Base-by-base conservation (phyloP, 1,140 invertebrate genomes). In the Platyscapa corneri region DNA sequence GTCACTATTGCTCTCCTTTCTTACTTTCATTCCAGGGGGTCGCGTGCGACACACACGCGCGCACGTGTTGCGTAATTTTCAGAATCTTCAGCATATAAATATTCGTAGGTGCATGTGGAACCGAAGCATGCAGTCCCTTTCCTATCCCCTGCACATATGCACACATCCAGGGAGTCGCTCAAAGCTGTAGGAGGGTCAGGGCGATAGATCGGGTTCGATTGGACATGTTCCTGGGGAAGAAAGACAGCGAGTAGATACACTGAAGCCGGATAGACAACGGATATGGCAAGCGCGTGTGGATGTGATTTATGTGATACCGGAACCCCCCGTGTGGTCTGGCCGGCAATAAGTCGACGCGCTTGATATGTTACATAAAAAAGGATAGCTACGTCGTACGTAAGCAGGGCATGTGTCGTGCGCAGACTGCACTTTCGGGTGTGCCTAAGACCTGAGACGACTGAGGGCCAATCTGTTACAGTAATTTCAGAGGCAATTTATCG, bases 291-390 rank as follows among this genome's bases (percentile, higher is more conserved):
- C 85, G 87, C 88, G 88, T 86, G 88, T 89, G 89, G 89, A 91
- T 91, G 90, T 91, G 91, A 92, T 92, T 92, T 91, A 92, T 91
- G 89, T 89, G 89, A 90, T 89, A 90, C 89, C 90, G 90, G 90
- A 92, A 92, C 90, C 89, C 90, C 82, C 79, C 3, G 30, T 37
- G 77, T 67, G 64, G 83, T 78, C 78, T 75, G 30, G 34, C 7
- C 20, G 53, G 23, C 30, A 70, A 79, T 6, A 37, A 65, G 34
- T n/a, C 14, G 32, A 67, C 34, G 49, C 76, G 42, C 32, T 56
- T 32, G 30, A 20, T 27, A 32, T 70, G 65, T 46, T 67, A n/a
- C 72, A 10, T 23, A 56, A 56, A 64, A 46, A 32, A 12, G 56
- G 49, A 53, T 53, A 53, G 49, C 49, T 46, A 20, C 27, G 56